These are phyloP conservation scores for Ostrea edulis DNA, from an alignment of 1,140 invertebrate species.

Conservation along the genomic window DNA sequence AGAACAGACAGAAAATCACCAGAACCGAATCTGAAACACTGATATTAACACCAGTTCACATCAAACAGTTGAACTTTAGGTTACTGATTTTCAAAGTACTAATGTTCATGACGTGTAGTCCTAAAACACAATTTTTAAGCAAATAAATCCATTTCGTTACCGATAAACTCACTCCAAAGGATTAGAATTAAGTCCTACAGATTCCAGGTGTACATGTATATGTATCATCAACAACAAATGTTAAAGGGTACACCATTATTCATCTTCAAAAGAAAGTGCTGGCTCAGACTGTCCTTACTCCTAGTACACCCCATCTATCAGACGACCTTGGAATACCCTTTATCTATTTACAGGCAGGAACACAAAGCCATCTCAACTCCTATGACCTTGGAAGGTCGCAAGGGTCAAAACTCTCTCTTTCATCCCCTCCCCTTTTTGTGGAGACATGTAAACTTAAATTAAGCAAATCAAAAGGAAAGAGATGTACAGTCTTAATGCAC, in stretches of 20 bases:
- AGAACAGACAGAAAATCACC: not conserved
- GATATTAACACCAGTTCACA: not conserved
- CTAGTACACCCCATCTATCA: not conserved
- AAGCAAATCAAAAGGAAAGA: not conserved
- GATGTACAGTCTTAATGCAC: not conserved
- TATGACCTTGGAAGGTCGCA: not conserved
- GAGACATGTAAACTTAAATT: not conserved
- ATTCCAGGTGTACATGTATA: not conserved
- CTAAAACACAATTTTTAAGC: not conserved
- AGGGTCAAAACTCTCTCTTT: not conserved
- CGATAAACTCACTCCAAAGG: too few relatives aligned
- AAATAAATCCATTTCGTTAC: not conserved
- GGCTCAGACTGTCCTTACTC: not conserved
- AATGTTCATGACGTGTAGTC: too few relatives aligned
- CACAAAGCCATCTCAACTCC: not conserved
- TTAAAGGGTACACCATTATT: not conserved
- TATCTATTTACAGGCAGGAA: not conserved
- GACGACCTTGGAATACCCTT: slow-evolving; percentile 14
- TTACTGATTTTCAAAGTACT: too few relatives aligned
- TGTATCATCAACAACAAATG: not conserved
- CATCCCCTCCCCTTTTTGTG: not conserved
- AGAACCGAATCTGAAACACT: not conserved
- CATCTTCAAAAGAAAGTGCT: not conserved
- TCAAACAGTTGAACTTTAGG: too few relatives aligned
- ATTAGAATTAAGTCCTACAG: not conserved